phyloP scores from a whole-genome alignment of 2,888 invertebrate genomes.

The Volucella inanis region DNA sequence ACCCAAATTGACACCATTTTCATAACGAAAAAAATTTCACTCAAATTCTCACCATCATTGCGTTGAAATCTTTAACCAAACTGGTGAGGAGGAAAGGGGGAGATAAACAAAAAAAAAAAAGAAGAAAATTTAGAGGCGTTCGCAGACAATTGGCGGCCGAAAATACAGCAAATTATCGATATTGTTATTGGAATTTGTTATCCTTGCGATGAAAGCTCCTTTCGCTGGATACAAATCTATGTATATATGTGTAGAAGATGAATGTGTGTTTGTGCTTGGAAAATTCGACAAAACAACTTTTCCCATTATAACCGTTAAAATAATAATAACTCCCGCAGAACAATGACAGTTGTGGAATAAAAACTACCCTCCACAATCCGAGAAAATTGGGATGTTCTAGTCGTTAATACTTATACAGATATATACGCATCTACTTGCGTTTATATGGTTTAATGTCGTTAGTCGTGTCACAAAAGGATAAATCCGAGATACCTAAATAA shows the following conservation, averaged over 20 bases:
- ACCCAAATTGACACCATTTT: conserved; percentile 23
- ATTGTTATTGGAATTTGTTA: conserved; percentile 66
- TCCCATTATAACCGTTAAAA: conserved; percentile 66
- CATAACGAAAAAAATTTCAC: conserved; percentile 43
- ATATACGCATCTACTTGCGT: neutral
- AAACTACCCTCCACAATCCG: neutral
- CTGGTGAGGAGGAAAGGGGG: neutral
- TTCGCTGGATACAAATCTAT: neutral
- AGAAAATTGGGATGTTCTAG: conserved; percentile 29
- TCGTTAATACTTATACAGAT: neutral
- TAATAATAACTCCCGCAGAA: conserved; percentile 62
- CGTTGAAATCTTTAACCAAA: conserved; percentile 4
- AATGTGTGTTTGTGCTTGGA: neutral
- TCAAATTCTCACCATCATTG: conserved; percentile 59
- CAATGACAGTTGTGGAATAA: conserved; percentile 33
- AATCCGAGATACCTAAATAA: neutral
- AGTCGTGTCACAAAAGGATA: conserved; percentile 8
- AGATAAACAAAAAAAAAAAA: neutral
- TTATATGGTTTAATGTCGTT: neutral
- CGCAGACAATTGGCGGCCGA: conserved; percentile 70
- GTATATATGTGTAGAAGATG: neutral
- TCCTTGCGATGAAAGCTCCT: conserved; percentile 40
- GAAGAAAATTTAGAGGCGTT: conserved; percentile 6
- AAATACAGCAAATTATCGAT: conserved; percentile 71
- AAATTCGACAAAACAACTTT: conserved; percentile 59